Conservation (phyloP, 2,113 vertebrate species). For the Hippocampus guttulatus region DNA sequence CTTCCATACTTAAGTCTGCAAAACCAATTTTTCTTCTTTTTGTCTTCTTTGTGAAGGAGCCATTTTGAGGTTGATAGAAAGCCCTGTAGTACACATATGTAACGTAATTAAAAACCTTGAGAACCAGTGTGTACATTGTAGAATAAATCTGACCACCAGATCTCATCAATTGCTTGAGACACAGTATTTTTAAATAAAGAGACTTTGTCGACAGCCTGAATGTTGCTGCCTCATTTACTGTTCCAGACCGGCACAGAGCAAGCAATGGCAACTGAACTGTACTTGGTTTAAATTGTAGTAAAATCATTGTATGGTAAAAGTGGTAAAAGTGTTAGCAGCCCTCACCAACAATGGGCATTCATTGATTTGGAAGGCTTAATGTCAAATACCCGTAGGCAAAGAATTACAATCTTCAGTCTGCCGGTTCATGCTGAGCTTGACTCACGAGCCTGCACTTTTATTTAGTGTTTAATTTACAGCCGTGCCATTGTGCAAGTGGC, state of each 20-base stretch:
- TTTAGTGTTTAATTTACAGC: constrained; percentile 25
- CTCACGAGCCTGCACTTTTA: constrained; percentile 35
- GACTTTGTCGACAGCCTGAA: background rate
- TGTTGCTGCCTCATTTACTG: constrained; percentile 29
- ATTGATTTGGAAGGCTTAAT: constrained; percentile 32
- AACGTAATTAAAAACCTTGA: background rate
- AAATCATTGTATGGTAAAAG: constrained; percentile 20
- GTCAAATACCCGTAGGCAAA: constrained; percentile 32
- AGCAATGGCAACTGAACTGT: constrained; percentile 12
- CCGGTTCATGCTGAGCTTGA: constrained; percentile 37
- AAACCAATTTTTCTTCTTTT: too few species aligned
- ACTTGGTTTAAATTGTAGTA: constrained; percentile 13
- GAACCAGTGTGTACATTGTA: background rate
- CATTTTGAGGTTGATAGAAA: too few species aligned
- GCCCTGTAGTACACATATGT: background rate
- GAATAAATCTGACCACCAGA: too few species aligned
- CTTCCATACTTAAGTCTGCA: too few species aligned
- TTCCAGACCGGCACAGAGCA: constrained; percentile 38
- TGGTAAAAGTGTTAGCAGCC: constrained; percentile 34
- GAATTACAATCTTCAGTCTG: constrained; percentile 31
- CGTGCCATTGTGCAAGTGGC: constrained; percentile 15
- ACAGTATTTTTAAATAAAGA: background rate
- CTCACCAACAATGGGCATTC: constrained; percentile 10
- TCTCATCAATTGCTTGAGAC: background rate
- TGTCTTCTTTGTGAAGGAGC: too few species aligned